phyloP scores from a whole-genome alignment of 1,140 invertebrate species.

The Pseudomyrmex cubaensis region DNA sequence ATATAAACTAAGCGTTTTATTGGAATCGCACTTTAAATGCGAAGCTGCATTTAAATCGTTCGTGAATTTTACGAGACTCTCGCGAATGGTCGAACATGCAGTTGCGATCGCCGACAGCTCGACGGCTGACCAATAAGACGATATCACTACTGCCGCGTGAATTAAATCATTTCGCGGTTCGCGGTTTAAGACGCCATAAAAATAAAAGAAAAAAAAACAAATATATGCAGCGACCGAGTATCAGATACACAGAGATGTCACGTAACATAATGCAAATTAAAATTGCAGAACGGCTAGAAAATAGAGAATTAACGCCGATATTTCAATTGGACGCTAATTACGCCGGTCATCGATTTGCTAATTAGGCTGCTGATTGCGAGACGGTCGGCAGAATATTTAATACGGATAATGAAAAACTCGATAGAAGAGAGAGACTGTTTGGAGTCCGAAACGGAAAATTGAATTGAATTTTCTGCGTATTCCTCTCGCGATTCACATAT shows the following conservation, averaged over 20 bases:
- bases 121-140: slow-evolving; percentile 40
- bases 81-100: not conserved
- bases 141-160: slow-evolving; percentile 23
- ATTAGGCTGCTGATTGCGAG: too few species aligned
- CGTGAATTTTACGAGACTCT: slow-evolving; percentile 5
- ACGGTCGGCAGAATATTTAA: too few species aligned
- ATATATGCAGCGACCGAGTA: not conserved
- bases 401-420: too few species aligned
- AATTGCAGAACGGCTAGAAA: too few species aligned
- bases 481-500: not conserved
- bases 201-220: slow-evolving; percentile 10
- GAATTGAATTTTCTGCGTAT: not conserved
- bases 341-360: too few species aligned
- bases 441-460: too few species aligned
- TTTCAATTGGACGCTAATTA: too few species aligned
- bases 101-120: slow-evolving; percentile 16
- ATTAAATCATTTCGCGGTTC: not conserved
- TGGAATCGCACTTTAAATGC: not conserved
- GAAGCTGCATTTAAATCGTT: not conserved
- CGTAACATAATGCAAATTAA: too few species aligned
- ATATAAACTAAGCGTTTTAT: not conserved
- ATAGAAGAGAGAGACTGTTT: too few species aligned
- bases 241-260: not conserved
- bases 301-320: too few species aligned
- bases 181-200: not conserved